Conservation (phyloP, 2,113 vertebrate species). For the Ageneiosus marmoratus region DNA sequence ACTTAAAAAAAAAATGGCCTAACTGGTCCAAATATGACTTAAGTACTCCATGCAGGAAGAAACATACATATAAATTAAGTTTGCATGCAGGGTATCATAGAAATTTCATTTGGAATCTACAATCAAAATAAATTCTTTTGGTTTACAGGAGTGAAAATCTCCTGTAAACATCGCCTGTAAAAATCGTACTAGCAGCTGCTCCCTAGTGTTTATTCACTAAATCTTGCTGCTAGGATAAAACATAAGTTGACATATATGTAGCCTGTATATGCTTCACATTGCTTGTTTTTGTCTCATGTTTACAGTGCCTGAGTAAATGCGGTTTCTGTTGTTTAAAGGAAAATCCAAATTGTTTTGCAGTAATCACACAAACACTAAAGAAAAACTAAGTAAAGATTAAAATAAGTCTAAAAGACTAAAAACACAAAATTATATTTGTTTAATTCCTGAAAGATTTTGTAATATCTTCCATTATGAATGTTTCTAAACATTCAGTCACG, state of each 20-base stretch:
- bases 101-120: too few relatives aligned
- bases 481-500: background rate
- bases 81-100: too few relatives aligned
- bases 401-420: background rate
- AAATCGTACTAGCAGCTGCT: too few relatives aligned
- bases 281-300: too few relatives aligned
- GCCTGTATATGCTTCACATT: too few relatives aligned
- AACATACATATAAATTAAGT: too few relatives aligned
- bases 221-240: background rate
- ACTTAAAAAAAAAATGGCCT: too few relatives aligned
- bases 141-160: too few relatives aligned
- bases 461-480: background rate
- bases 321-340: background rate
- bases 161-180: too few relatives aligned
- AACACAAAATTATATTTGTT: background rate
- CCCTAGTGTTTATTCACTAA: background rate
- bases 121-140: too few relatives aligned
- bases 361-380: background rate
- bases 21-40: too few relatives aligned
- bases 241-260: background rate
- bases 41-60: too few relatives aligned
- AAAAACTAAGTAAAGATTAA: background rate
- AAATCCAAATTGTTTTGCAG: background rate
- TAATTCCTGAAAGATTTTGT: background rate
- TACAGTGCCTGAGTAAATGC: background rate